Conservation (phyloP, 2,888 invertebrate species). For the Sphaeridia pumilis region DNA sequence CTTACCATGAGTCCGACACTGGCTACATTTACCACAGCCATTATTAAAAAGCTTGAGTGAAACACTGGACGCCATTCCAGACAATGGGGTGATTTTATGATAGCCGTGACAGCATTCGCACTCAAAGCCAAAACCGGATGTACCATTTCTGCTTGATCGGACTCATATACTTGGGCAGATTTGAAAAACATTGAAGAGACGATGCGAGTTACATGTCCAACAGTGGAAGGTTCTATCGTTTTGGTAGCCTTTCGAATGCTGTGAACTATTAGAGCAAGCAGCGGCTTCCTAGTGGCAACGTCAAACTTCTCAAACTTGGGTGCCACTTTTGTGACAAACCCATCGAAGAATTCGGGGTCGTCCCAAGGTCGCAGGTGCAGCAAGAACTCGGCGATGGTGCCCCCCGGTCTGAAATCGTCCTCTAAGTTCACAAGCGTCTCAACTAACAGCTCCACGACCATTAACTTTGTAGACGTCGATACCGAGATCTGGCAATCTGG, state of each 20-base stretch:
- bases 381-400: conserved; percentile 11
- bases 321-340: conserved; percentile 11
- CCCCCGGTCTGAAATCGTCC: conserved; percentile 4
- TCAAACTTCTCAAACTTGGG: conserved; percentile 15
- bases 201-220: conserved; percentile 26
- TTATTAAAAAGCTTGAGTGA: conserved; percentile 17
- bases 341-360: conserved; percentile 9
- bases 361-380: conserved; percentile 14
- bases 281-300: conserved; percentile 17
- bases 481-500: conserved; percentile 2
- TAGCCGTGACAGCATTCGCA: conserved; percentile 18
- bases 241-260: conserved; percentile 16
- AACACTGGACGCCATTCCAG: conserved; percentile 19
- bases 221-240: conserved; percentile 12
- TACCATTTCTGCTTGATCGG: conserved; percentile 12
- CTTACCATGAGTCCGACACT: conserved; percentile 23
- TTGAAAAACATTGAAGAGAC: conserved; percentile 22
- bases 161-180: conserved; percentile 17
- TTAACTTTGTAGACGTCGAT: conserved; percentile 5
- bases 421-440: conserved; percentile 5
- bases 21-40: conserved; percentile 19
- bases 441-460: conserved; percentile 2
- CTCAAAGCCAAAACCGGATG: conserved; percentile 20
- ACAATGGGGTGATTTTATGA: conserved; percentile 20
- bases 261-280: conserved; percentile 24